phyloP scores from a whole-genome alignment of 2,113 vertebrate genomes.

The Agapornis roseicollis region DNA sequence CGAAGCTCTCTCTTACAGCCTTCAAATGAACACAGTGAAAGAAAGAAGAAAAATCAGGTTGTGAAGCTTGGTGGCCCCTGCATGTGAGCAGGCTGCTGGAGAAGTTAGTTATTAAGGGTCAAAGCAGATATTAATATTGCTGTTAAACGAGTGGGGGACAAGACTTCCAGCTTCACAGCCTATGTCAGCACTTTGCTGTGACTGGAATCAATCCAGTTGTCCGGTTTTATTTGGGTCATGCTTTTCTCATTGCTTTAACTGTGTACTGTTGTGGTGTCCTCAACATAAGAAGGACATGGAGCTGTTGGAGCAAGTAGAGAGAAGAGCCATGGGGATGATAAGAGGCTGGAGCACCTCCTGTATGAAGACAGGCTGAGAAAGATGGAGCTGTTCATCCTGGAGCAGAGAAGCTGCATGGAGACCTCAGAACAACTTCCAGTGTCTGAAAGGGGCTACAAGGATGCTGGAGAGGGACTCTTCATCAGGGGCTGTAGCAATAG shows the following conservation, averaged over 20 bases:
- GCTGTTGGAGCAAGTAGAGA: background rate
- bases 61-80: background rate
- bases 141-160: background rate
- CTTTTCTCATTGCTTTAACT: background rate
- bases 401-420: background rate
- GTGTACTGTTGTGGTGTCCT: background rate
- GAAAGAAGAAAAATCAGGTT: background rate
- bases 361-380: background rate
- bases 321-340: background rate
- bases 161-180: accelerated
- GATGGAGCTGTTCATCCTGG: background rate
- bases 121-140: background rate
- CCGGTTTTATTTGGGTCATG: background rate
- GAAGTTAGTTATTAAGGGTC: background rate
- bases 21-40: background rate
- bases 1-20: background rate
- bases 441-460: background rate
- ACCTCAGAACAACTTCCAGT: background rate
- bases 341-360: background rate
- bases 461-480: too few relatives aligned
- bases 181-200: background rate
- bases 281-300: background rate
- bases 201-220: background rate
- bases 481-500: too few relatives aligned
- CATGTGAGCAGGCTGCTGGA: background rate